phyloP scores from a whole-genome alignment of 2,888 invertebrate genomes.

The Nesidiocoris tenuis region DNA sequence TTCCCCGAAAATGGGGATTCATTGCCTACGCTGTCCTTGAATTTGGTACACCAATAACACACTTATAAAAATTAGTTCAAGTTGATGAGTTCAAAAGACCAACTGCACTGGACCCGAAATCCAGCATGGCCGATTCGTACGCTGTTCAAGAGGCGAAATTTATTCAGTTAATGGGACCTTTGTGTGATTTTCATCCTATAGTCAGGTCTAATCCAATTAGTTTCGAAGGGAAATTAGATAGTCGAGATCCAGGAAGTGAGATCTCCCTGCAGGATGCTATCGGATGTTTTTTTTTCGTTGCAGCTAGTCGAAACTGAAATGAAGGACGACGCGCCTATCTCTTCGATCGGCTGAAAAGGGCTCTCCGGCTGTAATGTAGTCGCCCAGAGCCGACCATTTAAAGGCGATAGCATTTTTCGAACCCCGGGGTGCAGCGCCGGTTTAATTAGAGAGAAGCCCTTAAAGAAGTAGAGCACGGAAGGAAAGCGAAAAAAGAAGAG shows the following conservation, averaged over 20 bases:
- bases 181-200: no score
- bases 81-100: no score
- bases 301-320: not conserved
- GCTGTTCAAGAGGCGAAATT: no score
- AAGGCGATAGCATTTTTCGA: not conserved
- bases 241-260: not conserved
- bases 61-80: no score
- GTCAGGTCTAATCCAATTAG: not conserved
- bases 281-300: not conserved
- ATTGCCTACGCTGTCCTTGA: no score
- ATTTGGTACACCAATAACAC: no score
- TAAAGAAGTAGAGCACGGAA: not conserved
- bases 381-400: not conserved
- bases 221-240: not conserved
- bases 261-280: not conserved
- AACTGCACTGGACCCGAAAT: no score
- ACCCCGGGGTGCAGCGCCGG: not conserved
- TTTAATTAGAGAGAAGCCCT: conserved; percentile 11
- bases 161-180: no score
- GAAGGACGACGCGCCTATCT: not conserved
- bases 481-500: not conserved
- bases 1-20: no score
- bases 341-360: not conserved
- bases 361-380: not conserved
- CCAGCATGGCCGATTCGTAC: no score